Evolutionary conservation across 2,113 vertebrate species (phyloP).

Genomic region (Pogonocichla stellata): DNA sequence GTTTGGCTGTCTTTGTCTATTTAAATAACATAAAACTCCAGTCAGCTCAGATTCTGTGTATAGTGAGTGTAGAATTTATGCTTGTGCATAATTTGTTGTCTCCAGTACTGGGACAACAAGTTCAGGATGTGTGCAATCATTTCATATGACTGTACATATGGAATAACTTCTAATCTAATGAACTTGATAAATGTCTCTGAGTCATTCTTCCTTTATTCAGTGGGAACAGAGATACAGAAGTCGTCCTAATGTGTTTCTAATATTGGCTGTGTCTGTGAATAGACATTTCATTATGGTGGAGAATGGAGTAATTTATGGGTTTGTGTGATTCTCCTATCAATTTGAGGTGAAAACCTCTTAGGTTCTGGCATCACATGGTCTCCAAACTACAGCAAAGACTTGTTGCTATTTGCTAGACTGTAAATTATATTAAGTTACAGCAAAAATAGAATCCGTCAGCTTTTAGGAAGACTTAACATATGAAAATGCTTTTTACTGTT

Average conservation of each 20-base stretch:
- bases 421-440: background rate
- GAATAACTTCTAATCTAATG: background rate
- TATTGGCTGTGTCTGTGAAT: background rate
- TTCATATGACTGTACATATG: background rate
- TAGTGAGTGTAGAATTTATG: background rate
- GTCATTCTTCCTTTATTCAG: background rate
- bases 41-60: background rate
- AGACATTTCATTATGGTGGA: background rate
- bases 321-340: background rate
- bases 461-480: background rate
- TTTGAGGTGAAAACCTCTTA: background rate
- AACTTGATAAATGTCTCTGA: background rate
- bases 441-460: background rate
- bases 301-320: background rate
- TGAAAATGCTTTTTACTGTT: background rate
- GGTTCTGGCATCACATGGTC: background rate
- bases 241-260: background rate
- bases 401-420: background rate
- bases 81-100: background rate
- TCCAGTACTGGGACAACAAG: background rate
- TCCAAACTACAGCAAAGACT: background rate
- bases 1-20: background rate
- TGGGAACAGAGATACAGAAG: background rate
- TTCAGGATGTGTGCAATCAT: background rate
- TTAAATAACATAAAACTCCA: background rate